Base-by-base conservation (phyloP, 2,797 vertebrate genomes). In the Chromobotia macracanthus region DNA sequence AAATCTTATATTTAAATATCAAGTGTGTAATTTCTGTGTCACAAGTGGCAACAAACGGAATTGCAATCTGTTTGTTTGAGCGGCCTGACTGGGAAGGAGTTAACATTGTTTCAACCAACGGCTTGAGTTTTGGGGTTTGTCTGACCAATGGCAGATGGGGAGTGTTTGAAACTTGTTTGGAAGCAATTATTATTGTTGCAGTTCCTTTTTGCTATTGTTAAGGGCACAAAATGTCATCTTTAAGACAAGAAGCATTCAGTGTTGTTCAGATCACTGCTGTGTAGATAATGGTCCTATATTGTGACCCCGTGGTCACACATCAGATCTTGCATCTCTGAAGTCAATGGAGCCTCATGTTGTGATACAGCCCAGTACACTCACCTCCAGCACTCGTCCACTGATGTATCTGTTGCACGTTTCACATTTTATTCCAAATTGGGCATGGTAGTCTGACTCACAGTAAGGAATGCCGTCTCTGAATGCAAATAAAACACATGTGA, bases 371-470 rank as follows among this genome's bases (percentile, higher is more conserved):
- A 28, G 78, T 5, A 7, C 82, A 94, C 96, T 95, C 88, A 98
- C 98, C 97, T 99, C 98, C 87, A 99, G 90, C 35, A 99, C 98
- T 21, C 95, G 93, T 90, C 98, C 98, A 0, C 97, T 99, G 94
- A 99, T 99, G 92, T 98, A 99, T 89, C 96, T 92, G 93, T 92
- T 91, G 38, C 98, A 99, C n/a, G 95, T 96, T 92, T 99, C 98
- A 10, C 98, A 99, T 90, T 97, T 98, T 87, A 99, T 96, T 85
- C 98, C 98, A 0, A 96, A 99, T 90, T 98, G 97, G 84, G 96
- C 91, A 50, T 99, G 98, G 91, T 99, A 99, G 92, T 99, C 97
- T 0, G 96, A 92, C 89, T 99, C 98, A 0, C 98, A 99, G 91
- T 99, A 99, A 0, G 97, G 97, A 82, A 98, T 87, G 1, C 97